phyloP scores from a whole-genome alignment of 2,888 invertebrate genomes.

The Ectemnius lituratus region DNA sequence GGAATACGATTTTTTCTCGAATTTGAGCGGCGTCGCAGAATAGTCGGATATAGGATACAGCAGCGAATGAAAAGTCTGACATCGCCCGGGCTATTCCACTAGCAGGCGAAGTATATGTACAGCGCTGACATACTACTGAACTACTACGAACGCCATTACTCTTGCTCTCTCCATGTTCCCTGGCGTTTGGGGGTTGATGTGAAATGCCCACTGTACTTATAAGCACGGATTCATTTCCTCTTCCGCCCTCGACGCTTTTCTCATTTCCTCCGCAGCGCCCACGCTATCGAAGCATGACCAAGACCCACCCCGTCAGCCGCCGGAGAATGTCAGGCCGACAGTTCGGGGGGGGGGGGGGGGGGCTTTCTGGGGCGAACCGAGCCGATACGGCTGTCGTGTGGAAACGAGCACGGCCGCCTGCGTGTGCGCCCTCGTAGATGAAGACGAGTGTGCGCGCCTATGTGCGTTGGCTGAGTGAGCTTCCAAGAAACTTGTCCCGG shows the following conservation, averaged over 20 bases:
- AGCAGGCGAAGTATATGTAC: too few species aligned
- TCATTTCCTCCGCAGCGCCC: constrained; percentile 25
- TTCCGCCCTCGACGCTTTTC: constrained; percentile 26
- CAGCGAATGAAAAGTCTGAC: too few species aligned
- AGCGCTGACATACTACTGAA: too few species aligned
- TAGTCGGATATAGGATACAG: background rate
- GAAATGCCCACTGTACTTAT: constrained; percentile 1
- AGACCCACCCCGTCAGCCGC: constrained; percentile 41
- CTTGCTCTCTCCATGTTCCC: too few species aligned
- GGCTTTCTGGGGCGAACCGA: constrained; percentile 25
- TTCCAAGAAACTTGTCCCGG: constrained; percentile 46
- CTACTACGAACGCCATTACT: too few species aligned
- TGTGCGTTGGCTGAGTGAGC: constrained; percentile 2
- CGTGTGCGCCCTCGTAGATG: background rate
- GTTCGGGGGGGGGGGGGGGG: constrained; percentile 42
- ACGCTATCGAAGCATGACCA: constrained; percentile 38
- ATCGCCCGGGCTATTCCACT: too few species aligned
- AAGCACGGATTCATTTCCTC: constrained; percentile 33
- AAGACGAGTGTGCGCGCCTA: constrained; percentile 3
- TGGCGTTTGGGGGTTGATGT: background rate
- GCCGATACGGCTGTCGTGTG: constrained; percentile 31
- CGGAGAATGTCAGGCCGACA: constrained; percentile 46
- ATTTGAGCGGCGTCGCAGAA: too few species aligned
- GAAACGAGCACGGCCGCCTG: constrained; percentile 19
- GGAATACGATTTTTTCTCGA: background rate